phyloP scores from a whole-genome alignment of 2,888 invertebrate genomes.

The Mantis religiosa region DNA sequence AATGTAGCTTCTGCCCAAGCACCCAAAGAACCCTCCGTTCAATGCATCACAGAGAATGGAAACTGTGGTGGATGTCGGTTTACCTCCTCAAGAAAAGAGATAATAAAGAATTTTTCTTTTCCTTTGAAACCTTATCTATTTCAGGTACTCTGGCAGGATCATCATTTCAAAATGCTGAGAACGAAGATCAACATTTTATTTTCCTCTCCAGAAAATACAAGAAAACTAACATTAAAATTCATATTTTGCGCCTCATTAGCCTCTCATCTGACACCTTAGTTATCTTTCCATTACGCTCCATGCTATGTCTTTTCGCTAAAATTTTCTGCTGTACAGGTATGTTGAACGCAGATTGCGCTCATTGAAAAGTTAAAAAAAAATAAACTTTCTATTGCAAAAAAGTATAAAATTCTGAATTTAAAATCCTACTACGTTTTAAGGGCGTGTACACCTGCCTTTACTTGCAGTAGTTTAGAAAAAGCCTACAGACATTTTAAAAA shows the following conservation, averaged over 20 bases:
- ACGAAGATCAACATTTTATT: neutral
- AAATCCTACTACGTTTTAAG: too few relatives aligned
- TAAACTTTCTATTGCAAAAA: too few relatives aligned
- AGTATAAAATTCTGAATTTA: too few relatives aligned
- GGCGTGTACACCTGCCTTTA: too few relatives aligned
- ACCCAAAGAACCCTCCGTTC: too few relatives aligned
- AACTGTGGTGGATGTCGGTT: too few relatives aligned
- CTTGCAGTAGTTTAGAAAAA: too few relatives aligned
- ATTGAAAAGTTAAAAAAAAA: neutral
- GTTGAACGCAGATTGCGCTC: neutral
- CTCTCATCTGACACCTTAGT: neutral
- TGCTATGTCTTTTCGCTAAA: neutral
- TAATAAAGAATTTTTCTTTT: neutral
- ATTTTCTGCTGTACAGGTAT: neutral
- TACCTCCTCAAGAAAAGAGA: neutral
- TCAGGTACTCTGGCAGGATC: neutral
- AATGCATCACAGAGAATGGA: too few relatives aligned
- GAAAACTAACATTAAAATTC: neutral
- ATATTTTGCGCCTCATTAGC: neutral
- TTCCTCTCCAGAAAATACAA: neutral
- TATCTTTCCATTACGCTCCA: neutral
- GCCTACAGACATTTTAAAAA: too few relatives aligned
- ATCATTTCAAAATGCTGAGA: too few relatives aligned
- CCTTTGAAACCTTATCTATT: neutral
- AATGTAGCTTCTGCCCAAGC: too few relatives aligned